A percentile compares a stretch with the other conserved stretches of the same genome.
phyloP scores from a whole-genome alignment of 2,888 invertebrate species.

The Tachina lurida region DNA sequence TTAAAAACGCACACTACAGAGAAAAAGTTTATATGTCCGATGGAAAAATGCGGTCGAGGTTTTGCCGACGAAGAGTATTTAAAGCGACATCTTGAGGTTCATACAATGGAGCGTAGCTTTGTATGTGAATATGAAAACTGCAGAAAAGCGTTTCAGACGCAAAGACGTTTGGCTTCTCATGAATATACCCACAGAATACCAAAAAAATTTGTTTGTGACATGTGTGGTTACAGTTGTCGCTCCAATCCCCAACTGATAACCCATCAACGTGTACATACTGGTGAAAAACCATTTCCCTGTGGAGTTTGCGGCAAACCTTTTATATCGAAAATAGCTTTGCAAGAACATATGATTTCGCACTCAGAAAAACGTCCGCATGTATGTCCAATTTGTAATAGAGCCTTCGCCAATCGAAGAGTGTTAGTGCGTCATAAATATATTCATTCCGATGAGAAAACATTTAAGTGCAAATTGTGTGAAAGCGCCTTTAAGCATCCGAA shows the following conservation, averaged over 20 bases:
- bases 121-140: conserved; percentile 75
- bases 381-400: conserved; percentile 76
- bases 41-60: conserved; percentile 76
- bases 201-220: conserved; percentile 79
- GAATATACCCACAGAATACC: conserved; percentile 76
- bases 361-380: conserved; percentile 77
- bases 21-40: conserved; percentile 74
- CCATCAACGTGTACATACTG: conserved; percentile 78
- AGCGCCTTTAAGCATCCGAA: conserved; percentile 80
- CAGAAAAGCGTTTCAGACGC: conserved; percentile 76
- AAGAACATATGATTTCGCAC: conserved; percentile 79
- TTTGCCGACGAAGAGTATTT: conserved; percentile 75
- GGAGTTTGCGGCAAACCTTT: conserved; percentile 77
- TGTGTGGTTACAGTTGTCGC: conserved; percentile 78
- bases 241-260: conserved; percentile 76
- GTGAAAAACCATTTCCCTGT: conserved; percentile 78
- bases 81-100: conserved; percentile 75
- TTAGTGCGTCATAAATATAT: conserved; percentile 78
- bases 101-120: conserved; percentile 75
- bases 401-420: conserved; percentile 78
- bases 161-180: conserved; percentile 76
- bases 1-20: conserved; percentile 76
- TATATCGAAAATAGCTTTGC: conserved; percentile 76
- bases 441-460: conserved; percentile 77
- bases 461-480: conserved; percentile 79